Base-by-base conservation (phyloP, 2,797 vertebrate genomes). In the Malurus splendens region DNA sequence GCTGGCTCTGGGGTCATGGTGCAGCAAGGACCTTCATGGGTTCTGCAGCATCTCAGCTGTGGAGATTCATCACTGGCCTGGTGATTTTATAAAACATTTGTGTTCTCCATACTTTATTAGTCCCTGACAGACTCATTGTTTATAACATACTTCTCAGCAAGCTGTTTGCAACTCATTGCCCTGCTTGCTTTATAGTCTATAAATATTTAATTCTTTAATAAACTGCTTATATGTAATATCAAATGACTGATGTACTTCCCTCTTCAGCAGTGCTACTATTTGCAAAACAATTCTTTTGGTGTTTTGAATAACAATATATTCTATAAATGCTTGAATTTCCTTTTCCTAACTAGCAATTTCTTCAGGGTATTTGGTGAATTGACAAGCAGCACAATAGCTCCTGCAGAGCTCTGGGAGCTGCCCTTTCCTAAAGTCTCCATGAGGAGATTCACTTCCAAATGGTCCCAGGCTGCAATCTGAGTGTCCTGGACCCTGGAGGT, bases 161-260 rank as follows among this genome's bases (percentile, higher is more conserved):
- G 96, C 95, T 96, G 96, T 97, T 97, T 96, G 96, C 89, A 1
- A 95, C 94, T 96, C 96, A 96, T 97, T 60, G 89, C 96, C 96
- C 90, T 95, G 95, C 95, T 96, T 96, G 96, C 96, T 97, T 97
- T 96, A 96, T 96, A 95, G 94, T 95, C 96, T 95, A 97, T 97
- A 97, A 97, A 97, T 97, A 97, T 97, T 97, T 97, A 97, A 97
- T 97, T 97, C 95, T 96, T 97, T 97, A 97, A 97, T 97, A 97
- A 97, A 96, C 97, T 96, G 94, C 96, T 96, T 97, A 96, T 96
- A 94, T 95, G 94, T 97, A 97, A 97, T 97, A 96, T 96, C 96
- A 96, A 96, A 96, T 97, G 97, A 96, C 95, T 93, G 95, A 97
- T 96, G 96, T 90, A 94, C 88, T 93, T 94, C 92, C 95, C 82